Percentiles rank a stretch among this genome's conserved stretches.
Evolutionary conservation across 92 coral and sea anemone genomes (phyloP).

Genomic region (Hydrozoanthus gracilis): DNA sequence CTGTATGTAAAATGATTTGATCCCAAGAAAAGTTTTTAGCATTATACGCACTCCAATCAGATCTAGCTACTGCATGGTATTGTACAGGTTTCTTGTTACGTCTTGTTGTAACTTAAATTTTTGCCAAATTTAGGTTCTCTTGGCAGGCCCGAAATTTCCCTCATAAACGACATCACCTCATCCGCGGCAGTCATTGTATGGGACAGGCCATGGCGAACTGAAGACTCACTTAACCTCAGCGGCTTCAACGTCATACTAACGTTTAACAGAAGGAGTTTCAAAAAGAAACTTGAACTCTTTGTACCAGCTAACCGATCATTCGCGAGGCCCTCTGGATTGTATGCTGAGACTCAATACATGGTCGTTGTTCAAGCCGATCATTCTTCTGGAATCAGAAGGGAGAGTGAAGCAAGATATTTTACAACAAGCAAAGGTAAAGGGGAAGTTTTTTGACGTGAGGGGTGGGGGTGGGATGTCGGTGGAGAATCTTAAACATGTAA

Average conservation of each 20-base stretch:
- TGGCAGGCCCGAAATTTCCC: conserved; percentile 9
- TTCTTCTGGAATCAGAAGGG: not conserved
- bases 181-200: conserved; percentile 8
- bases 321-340: not conserved
- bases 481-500: too few relatives aligned
- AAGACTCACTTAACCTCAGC: not conserved
- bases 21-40: too few relatives aligned
- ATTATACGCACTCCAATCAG: too few relatives aligned
- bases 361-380: not conserved
- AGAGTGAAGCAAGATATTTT: conserved; percentile 11
- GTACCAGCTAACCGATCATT: conserved; percentile 20
- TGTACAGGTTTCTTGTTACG: too few relatives aligned
- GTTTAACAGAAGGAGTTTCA: not conserved
- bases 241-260: not conserved
- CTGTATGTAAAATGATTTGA: too few relatives aligned
- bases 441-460: too few relatives aligned
- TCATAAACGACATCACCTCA: conserved; percentile 4
- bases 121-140: not conserved
- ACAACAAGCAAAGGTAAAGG: conserved; percentile 14
- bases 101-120: too few relatives aligned
- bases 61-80: too few relatives aligned
- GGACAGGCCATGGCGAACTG: not conserved
- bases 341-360: conserved; percentile 5
- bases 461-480: too few relatives aligned
- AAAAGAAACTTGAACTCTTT: not conserved